phyloP scores from a whole-genome alignment of 1,140 invertebrate genomes.

The Drosophila rufa region DNA sequence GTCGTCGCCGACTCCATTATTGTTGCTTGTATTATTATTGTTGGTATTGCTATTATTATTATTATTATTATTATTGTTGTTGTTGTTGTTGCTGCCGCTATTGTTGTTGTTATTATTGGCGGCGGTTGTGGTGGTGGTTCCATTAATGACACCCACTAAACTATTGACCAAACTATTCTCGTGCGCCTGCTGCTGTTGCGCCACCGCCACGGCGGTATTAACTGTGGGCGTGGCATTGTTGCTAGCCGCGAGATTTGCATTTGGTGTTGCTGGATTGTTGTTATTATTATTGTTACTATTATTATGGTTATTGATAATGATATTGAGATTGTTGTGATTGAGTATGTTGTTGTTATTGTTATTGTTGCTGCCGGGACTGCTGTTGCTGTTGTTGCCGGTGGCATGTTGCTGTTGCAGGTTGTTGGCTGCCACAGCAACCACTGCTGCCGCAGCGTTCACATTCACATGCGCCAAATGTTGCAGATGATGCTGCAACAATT shows the following conservation, averaged over 20 bases:
- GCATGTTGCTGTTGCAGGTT: constrained; percentile 66
- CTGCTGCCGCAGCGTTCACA: constrained; percentile 76
- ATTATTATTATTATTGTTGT: constrained; percentile 39
- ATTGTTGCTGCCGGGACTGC: constrained; percentile 32
- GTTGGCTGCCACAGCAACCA: constrained; percentile 72
- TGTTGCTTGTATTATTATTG: constrained; percentile 48
- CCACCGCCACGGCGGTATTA: constrained; percentile 64
- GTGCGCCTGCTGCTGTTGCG: constrained; percentile 67
- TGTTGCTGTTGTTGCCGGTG: constrained; percentile 54
- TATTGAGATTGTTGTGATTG: constrained; percentile 77
- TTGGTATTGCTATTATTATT: constrained; percentile 23
- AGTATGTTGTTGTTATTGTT: constrained; percentile 66
- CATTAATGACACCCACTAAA: constrained; percentile 76
- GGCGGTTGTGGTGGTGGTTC: constrained; percentile 35
- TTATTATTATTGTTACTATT: constrained; percentile 67
- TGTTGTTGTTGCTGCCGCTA: constrained; percentile 49
- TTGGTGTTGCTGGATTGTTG: constrained; percentile 82
- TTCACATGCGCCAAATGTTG: constrained; percentile 84
- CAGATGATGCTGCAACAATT: constrained; percentile 83
- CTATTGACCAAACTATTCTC: constrained; percentile 79
- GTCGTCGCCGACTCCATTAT: constrained; percentile 59
- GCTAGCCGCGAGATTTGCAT: constrained; percentile 68
- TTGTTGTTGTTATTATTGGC: constrained; percentile 49
- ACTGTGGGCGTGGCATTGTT: constrained; percentile 61
- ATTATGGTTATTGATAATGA: constrained; percentile 68